Conservation (phyloP, 2,888 invertebrate genomes). For the Ophion obscuratus region DNA sequence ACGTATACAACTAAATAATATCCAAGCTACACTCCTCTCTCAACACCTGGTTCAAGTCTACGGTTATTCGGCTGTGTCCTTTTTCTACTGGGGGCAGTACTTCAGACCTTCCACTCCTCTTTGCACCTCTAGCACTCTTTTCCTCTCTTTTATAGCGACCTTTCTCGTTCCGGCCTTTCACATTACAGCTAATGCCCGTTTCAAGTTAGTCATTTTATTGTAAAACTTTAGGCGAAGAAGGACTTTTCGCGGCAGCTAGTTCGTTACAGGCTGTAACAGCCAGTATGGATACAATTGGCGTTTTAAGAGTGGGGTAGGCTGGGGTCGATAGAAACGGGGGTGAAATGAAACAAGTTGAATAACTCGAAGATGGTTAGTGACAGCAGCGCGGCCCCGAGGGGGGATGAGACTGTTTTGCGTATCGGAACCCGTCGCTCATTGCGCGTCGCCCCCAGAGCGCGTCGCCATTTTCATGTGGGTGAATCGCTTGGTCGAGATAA, state of each 20-base stretch:
- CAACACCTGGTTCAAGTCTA: conserved; percentile 16
- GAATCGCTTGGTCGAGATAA: too few species aligned
- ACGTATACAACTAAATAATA: conserved; percentile 59
- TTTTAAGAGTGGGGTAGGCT: neutral
- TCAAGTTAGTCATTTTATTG: conserved; percentile 36
- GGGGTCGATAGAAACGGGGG: too few species aligned
- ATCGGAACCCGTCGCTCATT: too few species aligned
- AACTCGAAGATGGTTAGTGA: too few species aligned
- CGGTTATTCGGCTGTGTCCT: conserved; percentile 11
- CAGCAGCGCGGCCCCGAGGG: too few species aligned
- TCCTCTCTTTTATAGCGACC: neutral
- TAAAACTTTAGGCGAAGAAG: conserved; percentile 23
- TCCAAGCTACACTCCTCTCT: conserved; percentile 50
- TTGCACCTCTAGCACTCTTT: conserved; percentile 21
- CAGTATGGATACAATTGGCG: neutral
- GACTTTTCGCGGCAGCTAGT: neutral
- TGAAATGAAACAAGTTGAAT: too few species aligned
- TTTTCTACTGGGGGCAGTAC: conserved; percentile 28
- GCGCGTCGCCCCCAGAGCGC: too few species aligned
- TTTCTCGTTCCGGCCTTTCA: conserved; percentile 12
- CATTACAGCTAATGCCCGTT: conserved; percentile 1
- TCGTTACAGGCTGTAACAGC: neutral
- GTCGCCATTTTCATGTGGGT: too few species aligned
- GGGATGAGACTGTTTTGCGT: too few species aligned
- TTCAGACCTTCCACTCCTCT: conserved; percentile 9